Evolutionary conservation across 2,797 vertebrate species (phyloP).

Genomic region (Sebastolobus alascanus): DNA sequence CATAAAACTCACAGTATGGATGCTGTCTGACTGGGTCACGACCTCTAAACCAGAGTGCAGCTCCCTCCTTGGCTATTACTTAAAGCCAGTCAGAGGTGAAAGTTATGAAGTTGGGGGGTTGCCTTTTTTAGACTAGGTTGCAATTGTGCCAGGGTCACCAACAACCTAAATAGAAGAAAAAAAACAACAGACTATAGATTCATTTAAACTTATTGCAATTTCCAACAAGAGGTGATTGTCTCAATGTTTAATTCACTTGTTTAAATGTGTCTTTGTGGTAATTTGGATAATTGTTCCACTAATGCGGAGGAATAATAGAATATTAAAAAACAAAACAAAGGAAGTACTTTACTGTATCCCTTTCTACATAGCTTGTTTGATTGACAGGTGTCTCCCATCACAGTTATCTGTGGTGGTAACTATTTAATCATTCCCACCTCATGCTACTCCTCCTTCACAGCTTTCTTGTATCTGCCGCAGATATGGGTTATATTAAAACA

Average conservation of each 20-base stretch:
- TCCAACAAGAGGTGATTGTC: neutral
- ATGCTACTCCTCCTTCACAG: neutral
- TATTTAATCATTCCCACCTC: neutral
- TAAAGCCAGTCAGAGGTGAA: neutral
- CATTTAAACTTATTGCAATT: neutral
- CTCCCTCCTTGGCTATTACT: neutral
- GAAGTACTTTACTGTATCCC: neutral
- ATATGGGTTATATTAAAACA: neutral
- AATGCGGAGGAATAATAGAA: neutral
- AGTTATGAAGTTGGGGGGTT: neutral
- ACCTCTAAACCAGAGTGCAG: slow-evolving; percentile 7
- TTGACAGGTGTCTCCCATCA: neutral
- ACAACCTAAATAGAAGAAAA: neutral
- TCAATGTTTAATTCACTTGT: neutral
- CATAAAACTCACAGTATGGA: slow-evolving; percentile 33
- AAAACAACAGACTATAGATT: neutral
- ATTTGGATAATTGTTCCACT: neutral
- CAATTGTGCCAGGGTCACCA: neutral
- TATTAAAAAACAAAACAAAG: neutral
- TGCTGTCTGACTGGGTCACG: slow-evolving; percentile 15
- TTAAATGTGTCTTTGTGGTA: neutral
- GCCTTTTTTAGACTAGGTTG: neutral
- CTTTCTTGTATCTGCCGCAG: neutral
- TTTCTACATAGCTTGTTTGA: neutral
- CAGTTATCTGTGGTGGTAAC: neutral